Evolutionary conservation across 2,888 invertebrate species (phyloP), one percentile per base, ranked within the genome.

Genomic region (Lagria hirta): DNA sequence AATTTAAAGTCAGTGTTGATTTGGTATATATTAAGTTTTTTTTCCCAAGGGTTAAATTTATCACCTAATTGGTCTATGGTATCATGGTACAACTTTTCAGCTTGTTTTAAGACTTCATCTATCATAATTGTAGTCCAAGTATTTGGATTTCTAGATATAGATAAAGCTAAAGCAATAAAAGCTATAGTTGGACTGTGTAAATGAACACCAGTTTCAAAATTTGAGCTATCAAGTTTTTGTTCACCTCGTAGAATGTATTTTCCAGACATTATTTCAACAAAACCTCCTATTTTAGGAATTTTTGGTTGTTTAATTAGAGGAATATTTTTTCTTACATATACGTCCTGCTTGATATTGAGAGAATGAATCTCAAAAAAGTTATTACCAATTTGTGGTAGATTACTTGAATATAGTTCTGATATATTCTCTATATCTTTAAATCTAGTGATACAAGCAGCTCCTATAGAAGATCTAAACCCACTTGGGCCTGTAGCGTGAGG

Each of bases 41-140:
- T 73, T 11, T 80, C 79, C 24, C 79, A 81, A 0, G 76, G 75
- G 10, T 78, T 68, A 50, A 77, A 79, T 54, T 74, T 73, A 50
- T 75, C 77, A 0, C 78, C 77, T 1, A 82, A 60, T n/a, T 74
- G 67, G 4, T 68, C 67, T 0, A 79, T 40, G 1, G 78, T 78
- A 0, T 73, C 71, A 0, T 65, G 51, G 55, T 78, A 78, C 40
- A 82, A 60, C 16, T 72, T 72, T 30, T 77, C 73, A 0, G 75
- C 81, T 0, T 75, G 65, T 0, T 66, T 61, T 49, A 81, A 61
- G 6, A 81, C 71, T 23, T 77, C 76, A 43, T 76, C 80, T 2
- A 78, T 58, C 0, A 82, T 79, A n/a, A 75, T 74, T 2, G 72
- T 67, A 3, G 79, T 77, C 83, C 83, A 84, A 3, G 77, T 71